A percentile compares a stretch with the other conserved stretches of the same genome.
Conservation (phyloP, 2,888 invertebrate genomes). For the Tetragnatha montana region DNA sequence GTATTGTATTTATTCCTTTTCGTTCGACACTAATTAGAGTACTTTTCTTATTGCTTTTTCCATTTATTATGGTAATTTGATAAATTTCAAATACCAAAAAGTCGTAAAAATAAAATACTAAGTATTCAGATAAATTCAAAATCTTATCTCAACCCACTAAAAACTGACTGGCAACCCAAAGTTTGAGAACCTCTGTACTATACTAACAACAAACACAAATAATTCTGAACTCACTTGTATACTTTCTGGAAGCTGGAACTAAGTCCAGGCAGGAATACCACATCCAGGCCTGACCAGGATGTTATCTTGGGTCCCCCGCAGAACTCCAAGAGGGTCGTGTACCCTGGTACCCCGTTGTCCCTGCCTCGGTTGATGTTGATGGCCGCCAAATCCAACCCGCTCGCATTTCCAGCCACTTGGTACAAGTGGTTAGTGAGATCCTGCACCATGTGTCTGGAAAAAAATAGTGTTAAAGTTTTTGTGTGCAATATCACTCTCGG, state of each 20-base stretch:
- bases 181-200: no score
- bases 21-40: no score
- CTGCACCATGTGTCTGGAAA: constrained; percentile 24
- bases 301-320: constrained; percentile 82
- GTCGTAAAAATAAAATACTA: no score
- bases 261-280: constrained; percentile 77
- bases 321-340: constrained; percentile 86
- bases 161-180: no score
- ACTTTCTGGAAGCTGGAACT: constrained; percentile 63
- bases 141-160: no score
- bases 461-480: background rate
- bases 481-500: no score
- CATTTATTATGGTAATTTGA: no score
- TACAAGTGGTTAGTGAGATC: constrained; percentile 45
- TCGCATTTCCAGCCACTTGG: constrained; percentile 81
- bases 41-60: no score
- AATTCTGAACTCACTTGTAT: constrained; percentile 69
- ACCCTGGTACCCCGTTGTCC: constrained; percentile 85
- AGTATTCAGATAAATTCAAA: no score
- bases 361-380: constrained; percentile 87
- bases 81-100: no score
- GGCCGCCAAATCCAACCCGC: constrained; percentile 86
- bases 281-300: constrained; percentile 81
- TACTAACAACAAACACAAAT: background rate
- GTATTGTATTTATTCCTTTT: no score